phyloP scores from a whole-genome alignment of 1,140 invertebrate species.

The Temnothorax nylanderi region DNA sequence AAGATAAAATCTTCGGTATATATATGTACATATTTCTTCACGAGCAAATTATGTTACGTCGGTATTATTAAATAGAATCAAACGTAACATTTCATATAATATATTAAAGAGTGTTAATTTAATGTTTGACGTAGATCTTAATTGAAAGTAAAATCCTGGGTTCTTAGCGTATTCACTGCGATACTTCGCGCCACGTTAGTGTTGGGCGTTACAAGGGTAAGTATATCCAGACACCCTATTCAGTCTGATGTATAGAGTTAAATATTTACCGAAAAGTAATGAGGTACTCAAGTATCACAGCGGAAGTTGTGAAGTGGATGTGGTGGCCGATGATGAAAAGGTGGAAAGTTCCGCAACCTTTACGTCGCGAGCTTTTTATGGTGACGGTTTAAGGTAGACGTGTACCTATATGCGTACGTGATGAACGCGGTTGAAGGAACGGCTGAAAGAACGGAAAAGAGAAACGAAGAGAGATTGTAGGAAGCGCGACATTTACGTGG shows the following conservation, averaged over 20 bases:
- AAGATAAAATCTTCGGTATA: not conserved
- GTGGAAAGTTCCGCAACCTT: constrained; percentile 56
- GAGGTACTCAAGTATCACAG: constrained; percentile 74
- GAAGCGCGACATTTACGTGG: constrained; percentile 5
- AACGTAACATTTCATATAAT: not conserved
- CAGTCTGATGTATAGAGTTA: constrained; percentile 49
- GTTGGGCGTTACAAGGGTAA: not conserved
- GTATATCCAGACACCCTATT: constrained; percentile 25
- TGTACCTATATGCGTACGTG: no score
- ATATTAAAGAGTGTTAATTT: constrained; percentile 5
- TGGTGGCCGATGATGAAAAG: constrained; percentile 69
- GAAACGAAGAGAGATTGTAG: constrained; percentile 33
- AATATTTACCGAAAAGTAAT: constrained; percentile 80
- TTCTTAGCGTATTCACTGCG: constrained; percentile 13
- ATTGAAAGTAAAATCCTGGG: not conserved
- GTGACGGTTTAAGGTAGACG: not conserved
- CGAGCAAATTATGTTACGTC: not conserved
- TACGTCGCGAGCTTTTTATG: constrained; percentile 36
- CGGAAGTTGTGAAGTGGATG: constrained; percentile 59
- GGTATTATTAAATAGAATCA: constrained; percentile 2
- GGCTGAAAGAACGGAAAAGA: constrained; percentile 19
- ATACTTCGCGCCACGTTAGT: not conserved
- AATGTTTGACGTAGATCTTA: not conserved
- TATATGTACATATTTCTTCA: not conserved
- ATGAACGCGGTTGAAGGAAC: not conserved